These are phyloP conservation scores for Shinisaurus crocodilurus DNA, from an alignment of 2,113 vertebrate species.

Conservation along the genomic window DNA sequence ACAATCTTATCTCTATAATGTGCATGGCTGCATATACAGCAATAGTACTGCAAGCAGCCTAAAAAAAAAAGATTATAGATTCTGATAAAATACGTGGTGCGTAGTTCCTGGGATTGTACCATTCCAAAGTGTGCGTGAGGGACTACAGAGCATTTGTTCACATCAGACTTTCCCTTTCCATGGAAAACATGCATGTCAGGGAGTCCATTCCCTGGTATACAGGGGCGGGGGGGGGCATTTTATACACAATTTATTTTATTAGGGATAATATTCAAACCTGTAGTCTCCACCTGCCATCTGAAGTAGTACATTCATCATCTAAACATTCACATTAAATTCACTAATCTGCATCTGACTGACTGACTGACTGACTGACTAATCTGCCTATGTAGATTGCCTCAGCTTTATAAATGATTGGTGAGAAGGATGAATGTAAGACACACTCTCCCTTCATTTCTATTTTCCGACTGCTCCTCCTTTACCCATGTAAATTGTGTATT, in stretches of 20 bases:
- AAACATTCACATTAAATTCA: no score
- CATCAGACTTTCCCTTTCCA: no score
- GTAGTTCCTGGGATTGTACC: no score
- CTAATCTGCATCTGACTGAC: background rate
- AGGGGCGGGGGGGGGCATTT: no score
- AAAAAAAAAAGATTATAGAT: no score
- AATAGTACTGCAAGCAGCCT: no score
- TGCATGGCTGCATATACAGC: no score
- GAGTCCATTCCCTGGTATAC: no score
- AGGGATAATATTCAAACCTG: background rate
- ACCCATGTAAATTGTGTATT: background rate
- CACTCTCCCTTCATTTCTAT: background rate
- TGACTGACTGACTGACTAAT: background rate
- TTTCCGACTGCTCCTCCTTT: background rate
- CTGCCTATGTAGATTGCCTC: background rate
- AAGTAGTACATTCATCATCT: background rate
- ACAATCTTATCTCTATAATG: no score
- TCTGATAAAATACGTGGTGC: no score
- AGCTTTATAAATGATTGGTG: background rate
- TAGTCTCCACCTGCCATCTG: background rate
- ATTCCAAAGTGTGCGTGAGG: no score
- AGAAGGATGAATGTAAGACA: background rate
- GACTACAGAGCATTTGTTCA: no score
- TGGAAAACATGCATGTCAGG: background rate
- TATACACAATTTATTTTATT: background rate